phyloP scores from a whole-genome alignment of 2,888 invertebrate species.

The Archips xylosteana region DNA sequence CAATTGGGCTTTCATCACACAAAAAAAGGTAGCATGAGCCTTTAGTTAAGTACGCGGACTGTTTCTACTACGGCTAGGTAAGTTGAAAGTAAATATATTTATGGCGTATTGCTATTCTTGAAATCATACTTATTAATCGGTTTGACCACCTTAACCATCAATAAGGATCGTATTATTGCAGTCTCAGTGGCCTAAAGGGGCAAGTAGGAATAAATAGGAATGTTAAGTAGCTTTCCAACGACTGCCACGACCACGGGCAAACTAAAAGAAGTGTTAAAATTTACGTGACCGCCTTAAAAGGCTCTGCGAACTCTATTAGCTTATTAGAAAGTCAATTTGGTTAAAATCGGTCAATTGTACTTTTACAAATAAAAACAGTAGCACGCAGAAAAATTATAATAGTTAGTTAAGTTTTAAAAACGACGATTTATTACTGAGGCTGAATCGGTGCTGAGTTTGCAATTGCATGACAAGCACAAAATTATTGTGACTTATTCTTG shows the following conservation, averaged over 20 bases:
- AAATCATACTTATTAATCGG: background rate
- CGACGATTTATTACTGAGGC: background rate
- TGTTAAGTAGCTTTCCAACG: constrained; percentile 63
- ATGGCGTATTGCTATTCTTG: background rate
- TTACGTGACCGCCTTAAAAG: constrained; percentile 59
- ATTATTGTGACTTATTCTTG: background rate
- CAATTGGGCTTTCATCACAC: background rate
- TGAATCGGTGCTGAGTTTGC: background rate
- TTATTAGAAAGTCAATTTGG: constrained; percentile 58
- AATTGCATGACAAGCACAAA: background rate
- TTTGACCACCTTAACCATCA: background rate
- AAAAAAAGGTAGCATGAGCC: background rate
- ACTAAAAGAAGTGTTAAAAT: constrained; percentile 58
- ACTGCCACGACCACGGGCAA: constrained; percentile 52
- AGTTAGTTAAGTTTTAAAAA: background rate
- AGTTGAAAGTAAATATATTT: background rate
- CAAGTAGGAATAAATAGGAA: constrained; percentile 62
- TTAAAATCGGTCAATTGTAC: constrained; percentile 40
- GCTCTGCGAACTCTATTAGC: constrained; percentile 48
- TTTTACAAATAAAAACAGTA: constrained; percentile 7
- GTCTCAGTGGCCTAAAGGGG: constrained; percentile 53
- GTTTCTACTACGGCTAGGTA: too few species aligned
- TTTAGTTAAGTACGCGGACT: too few species aligned
- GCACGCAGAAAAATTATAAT: background rate
- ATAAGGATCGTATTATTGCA: constrained; percentile 5